A percentile compares a stretch with the other conserved stretches of the same genome.
phyloP scores from a whole-genome alignment of 2,888 invertebrate genomes.

The Scelioninae gen. 2 region DNA sequence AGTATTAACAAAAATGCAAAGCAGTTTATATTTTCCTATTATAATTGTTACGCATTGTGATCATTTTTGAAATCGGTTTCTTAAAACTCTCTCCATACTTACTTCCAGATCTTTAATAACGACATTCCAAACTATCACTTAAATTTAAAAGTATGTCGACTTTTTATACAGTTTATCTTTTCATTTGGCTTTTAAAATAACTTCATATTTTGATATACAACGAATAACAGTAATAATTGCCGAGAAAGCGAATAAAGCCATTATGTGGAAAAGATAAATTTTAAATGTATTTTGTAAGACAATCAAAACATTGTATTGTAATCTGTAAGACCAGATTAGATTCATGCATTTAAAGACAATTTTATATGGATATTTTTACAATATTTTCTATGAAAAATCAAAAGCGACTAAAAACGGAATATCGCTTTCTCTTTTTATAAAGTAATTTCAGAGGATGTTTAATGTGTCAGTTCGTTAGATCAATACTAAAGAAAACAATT shows the following conservation, averaged over 20 bases:
- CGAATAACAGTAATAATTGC: neutral
- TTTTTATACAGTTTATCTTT: neutral
- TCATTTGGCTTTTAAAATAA: no score
- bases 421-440: constrained; percentile 28
- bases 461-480: constrained; percentile 17
- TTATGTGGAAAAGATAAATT: neutral
- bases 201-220: neutral
- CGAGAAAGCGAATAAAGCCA: neutral
- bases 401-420: constrained; percentile 16
- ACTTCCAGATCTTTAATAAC: constrained; percentile 11
- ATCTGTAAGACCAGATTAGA: no score
- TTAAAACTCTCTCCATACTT: constrained; percentile 7
- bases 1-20: constrained; percentile 63
- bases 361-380: constrained; percentile 23
- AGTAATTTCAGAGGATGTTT: constrained; percentile 15
- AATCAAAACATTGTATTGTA: constrained; percentile 39
- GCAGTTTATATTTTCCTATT: constrained; percentile 69
- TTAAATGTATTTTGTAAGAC: constrained; percentile 16
- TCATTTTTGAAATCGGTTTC: constrained; percentile 17
- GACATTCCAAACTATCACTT: constrained; percentile 29
- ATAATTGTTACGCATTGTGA: constrained; percentile 61
- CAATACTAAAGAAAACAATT: constrained; percentile 15
- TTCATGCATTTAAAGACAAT: constrained; percentile 19
- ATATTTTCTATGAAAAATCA: constrained; percentile 32
- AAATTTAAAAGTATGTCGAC: neutral